Evolutionary conservation across 2,797 vertebrate genomes (phyloP), one percentile per base, ranked within the genome.

Genomic region (Coilia nasus): DNA sequence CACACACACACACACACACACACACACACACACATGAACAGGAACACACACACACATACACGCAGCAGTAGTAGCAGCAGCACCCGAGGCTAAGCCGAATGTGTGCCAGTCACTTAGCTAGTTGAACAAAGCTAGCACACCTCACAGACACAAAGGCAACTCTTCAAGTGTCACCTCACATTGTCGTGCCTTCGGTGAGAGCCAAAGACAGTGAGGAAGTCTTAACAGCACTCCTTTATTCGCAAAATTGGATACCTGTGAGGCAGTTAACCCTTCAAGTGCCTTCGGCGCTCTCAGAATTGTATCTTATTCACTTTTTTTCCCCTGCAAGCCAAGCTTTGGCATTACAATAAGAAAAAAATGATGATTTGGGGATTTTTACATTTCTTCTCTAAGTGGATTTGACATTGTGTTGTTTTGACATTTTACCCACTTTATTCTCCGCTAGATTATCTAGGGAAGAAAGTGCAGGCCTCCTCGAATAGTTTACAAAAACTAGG

Each of bases 81-180:
- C 95, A 96, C 95, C 94, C 93, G 92, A 95, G 95, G 95, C 95
- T 94, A 95, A 94, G 93, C 90, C 91, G 92, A 94, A 94, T 94
- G 94, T 92, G 93, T 96, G 94, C 94, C 95, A 95, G 92, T 95
- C 95, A 94, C 90, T 85, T 89, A 90, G 90, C 85, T 89, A 90
- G 89, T 89, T 83, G 85, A 87, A 91, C 92, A 94, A 94, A 94
- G 50, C 50, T 54, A 54, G 89, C 92, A 90, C 91, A 92, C 90
- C 90, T 81, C 91, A 93, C 84, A 90, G 89, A 92, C 92, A 90
- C 88, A 91, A 84, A 89, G 82, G 80, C 75, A 84, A 90, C 88
- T 91, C 90, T 90, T 78, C 86, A 90, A 83, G 88, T 94, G 93
- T 94, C 93, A 92, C 89, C 90, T 93, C 90, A 92, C 82, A 92